Evolutionary conservation across 2,888 invertebrate species (phyloP), one percentile per base, ranked within the genome.

Genomic region (Drosophila suboccidentalis): DNA sequence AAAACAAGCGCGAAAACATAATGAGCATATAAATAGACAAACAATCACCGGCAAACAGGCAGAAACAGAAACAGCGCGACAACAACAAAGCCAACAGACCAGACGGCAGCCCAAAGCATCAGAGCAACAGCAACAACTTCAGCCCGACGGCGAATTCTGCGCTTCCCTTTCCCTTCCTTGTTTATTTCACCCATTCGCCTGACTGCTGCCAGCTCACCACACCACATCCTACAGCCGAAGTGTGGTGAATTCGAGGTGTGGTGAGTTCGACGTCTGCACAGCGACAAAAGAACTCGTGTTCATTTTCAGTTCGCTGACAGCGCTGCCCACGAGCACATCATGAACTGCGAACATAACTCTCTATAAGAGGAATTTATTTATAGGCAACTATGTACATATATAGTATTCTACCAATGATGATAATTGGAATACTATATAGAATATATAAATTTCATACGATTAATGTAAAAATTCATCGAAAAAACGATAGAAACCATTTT

Each of bases 1-100:
- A 82, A 83, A 87, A 88, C 83, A 83, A 85, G 86, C 88, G 88
- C 88, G 86, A 87, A 86, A 83, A 88, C 83, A 88, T 88, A 83
- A 83, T 83, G 83, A 83, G 88, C 86, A 78, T 85, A 88, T 86
- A 82, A 72, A 87, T 87, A 80, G 86, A 80, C 82, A 85, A 82
- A 82, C 87, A 80, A 78, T 86, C 89, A 72, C 71, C 68, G 61
- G 49, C 57, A 73, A 71, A 71, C 62, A 10, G 46, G 60, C 44
- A 53, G 41, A 53, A 64, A 49, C 44, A 53, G 41, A 53, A 64
- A 53, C 55, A 74, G 34, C 53, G 60, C 61, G 50, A 63, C 61
- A 72, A 77, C 71, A 57, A 22, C 59, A 26, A 26, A 26, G 6
- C 26, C 26, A 5, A 26, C 26, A 5, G 44, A 32, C 58, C 76